Evolutionary conservation across 1,140 invertebrate genomes (phyloP), one percentile per base, ranked within the genome.

Genomic region (Drosophila setifemur): DNA sequence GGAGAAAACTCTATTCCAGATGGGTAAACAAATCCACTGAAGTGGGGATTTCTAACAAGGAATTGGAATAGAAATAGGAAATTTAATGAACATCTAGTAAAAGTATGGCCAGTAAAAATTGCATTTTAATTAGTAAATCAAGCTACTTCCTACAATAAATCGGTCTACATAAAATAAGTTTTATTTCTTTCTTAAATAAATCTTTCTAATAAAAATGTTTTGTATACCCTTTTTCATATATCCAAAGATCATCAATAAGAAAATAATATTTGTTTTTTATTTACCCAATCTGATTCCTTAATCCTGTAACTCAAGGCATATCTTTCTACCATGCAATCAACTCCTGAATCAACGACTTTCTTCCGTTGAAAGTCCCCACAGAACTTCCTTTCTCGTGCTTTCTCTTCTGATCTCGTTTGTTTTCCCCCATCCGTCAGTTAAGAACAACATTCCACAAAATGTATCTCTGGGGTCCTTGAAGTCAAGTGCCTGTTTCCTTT

Each of bases 341-440:
- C 16, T 31, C 11, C 53, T 7, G n/a, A 21, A 14, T 25, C 14
- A 45, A 3, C 12, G 9, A 61, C 28, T 64, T 63, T 40, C 42
- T 12, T 61, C 9, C 33, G 18, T 7, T 4, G 1, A 11, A 18
- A 47, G 29, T 28, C 40, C 23, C 31, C 42, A 12, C 8, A 48
- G 60, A 49, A 26, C 61, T 81, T 83, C 79, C 79, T 85, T 83
- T 48, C 58, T 16, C 29, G 48, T 63, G 74, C 79, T 83, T 83
- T 83, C 79, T 79, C 79, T 83, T 83, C 60, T 79, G 70, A 53
- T 75, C 79, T 58, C 71, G 79, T 79, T 78, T 43, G 68, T 74
- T 63, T 79, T 69, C 73, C 60, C n/a, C 73, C 73, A 82, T 85
- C 73, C 78, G 78, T 73, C 73, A 6, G 52, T 33, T 21, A 25